Percentiles rank a stretch among this genome's conserved stretches.
Evolutionary conservation across 2,113 vertebrate species (phyloP).

Genomic region (Ceyx melanurus): DNA sequence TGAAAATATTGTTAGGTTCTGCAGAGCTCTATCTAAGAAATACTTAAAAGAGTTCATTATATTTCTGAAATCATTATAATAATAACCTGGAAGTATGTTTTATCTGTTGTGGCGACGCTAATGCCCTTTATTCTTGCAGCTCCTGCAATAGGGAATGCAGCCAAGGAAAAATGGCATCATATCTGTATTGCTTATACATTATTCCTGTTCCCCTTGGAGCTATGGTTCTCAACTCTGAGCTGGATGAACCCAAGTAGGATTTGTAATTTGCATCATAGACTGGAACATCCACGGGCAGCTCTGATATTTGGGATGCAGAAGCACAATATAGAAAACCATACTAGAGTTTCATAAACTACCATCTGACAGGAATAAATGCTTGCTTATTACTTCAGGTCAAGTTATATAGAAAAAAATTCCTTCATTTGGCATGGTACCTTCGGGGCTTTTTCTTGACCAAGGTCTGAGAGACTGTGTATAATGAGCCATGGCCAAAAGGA

Average conservation of each 20-base stretch:
- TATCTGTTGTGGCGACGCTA: background rate
- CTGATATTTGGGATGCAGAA: background rate
- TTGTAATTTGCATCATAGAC: background rate
- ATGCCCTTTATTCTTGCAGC: background rate
- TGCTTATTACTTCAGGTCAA: background rate
- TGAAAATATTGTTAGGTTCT: background rate
- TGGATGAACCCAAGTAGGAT: background rate
- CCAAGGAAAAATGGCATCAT: background rate
- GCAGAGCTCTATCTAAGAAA: background rate
- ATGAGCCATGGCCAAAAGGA: background rate
- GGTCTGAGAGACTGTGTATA: background rate
- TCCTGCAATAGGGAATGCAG: background rate
- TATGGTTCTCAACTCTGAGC: background rate
- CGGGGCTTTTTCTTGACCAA: background rate
- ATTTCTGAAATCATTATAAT: background rate
- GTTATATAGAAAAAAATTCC: background rate
- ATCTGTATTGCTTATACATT: background rate
- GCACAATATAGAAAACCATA: background rate
- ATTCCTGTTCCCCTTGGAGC: background rate
- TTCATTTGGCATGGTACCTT: background rate
- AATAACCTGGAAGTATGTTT: background rate
- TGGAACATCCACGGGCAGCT: background rate
- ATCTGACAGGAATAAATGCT: background rate
- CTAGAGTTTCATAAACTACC: background rate
- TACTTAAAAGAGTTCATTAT: constrained; percentile 27